These are phyloP conservation scores for Danionella cerebrum DNA, from an alignment of 2,113 vertebrate genomes.

Conservation along the genomic window DNA sequence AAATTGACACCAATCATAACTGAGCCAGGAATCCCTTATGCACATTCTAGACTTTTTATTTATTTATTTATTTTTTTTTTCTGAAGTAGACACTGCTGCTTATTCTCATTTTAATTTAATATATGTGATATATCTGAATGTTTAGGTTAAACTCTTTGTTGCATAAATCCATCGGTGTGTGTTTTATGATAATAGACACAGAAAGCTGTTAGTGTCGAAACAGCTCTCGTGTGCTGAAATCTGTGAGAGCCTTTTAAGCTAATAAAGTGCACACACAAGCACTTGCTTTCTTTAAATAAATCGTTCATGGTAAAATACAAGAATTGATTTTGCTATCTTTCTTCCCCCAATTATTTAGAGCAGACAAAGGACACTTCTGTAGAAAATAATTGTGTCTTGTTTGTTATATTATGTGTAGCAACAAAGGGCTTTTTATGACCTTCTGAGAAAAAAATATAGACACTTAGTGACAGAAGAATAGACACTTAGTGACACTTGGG, in stretches of 20 bases:
- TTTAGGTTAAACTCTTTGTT: background rate
- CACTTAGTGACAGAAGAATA: too few species aligned
- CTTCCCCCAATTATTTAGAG: background rate
- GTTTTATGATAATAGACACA: background rate
- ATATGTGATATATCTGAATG: background rate
- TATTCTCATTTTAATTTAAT: too few species aligned
- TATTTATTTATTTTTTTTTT: too few species aligned
- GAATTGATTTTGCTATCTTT: background rate
- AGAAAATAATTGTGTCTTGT: background rate
- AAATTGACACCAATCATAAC: too few species aligned
- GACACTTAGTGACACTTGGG: too few species aligned
- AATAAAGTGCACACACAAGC: background rate
- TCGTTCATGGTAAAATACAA: background rate
- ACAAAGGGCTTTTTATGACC: too few species aligned
- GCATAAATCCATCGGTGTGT: background rate
- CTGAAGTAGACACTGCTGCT: too few species aligned
- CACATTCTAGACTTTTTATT: too few species aligned
- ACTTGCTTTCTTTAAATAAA: conserved; percentile 9
- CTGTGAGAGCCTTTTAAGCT: background rate
- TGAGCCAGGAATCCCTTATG: too few species aligned
- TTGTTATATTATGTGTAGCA: too few species aligned
- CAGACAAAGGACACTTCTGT: background rate
- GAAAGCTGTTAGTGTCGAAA: background rate
- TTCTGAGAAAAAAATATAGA: too few species aligned
- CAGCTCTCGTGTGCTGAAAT: background rate